Evolutionary conservation across 2,797 vertebrate genomes (phyloP).

Genomic region (Heteromormyrus szaboi): DNA sequence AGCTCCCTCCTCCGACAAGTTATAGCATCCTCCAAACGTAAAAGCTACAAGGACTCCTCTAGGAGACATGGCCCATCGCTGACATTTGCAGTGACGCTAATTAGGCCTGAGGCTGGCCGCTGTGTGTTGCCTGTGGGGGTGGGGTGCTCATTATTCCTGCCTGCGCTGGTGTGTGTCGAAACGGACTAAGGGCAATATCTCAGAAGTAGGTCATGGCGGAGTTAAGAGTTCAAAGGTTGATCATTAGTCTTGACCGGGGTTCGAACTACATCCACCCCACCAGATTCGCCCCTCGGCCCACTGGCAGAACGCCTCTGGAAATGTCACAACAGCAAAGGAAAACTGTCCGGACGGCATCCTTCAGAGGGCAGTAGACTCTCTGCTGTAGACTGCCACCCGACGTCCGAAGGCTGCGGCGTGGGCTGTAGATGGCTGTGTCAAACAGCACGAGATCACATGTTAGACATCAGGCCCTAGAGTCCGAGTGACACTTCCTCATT

Average conservation of each 20-base stretch:
- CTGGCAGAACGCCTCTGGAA: not conserved
- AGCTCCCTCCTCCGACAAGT: not conserved
- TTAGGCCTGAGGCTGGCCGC: not conserved
- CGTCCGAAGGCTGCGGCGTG: not conserved
- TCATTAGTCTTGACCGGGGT: not conserved
- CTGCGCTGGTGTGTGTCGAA: not conserved
- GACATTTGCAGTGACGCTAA: not conserved
- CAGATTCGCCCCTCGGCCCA: not conserved
- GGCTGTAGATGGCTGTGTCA: no score
- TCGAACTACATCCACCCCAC: not conserved
- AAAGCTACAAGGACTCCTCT: not conserved
- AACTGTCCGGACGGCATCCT: not conserved
- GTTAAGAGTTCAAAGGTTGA: not conserved
- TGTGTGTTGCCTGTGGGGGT: not conserved
- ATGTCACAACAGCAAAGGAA: constrained; percentile 1
- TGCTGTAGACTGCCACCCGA: no score
- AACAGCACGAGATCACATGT: not conserved
- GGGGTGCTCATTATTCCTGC: not conserved
- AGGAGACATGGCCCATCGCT: not conserved
- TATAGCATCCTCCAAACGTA: not conserved
- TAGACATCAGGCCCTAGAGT: not conserved
- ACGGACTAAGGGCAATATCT: not conserved
- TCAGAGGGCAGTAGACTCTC: not conserved
- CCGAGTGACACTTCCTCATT: not conserved
- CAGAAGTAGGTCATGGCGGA: not conserved